Evolutionary conservation across 2,797 vertebrate species (phyloP).

Genomic region (Lagodon rhomboides): DNA sequence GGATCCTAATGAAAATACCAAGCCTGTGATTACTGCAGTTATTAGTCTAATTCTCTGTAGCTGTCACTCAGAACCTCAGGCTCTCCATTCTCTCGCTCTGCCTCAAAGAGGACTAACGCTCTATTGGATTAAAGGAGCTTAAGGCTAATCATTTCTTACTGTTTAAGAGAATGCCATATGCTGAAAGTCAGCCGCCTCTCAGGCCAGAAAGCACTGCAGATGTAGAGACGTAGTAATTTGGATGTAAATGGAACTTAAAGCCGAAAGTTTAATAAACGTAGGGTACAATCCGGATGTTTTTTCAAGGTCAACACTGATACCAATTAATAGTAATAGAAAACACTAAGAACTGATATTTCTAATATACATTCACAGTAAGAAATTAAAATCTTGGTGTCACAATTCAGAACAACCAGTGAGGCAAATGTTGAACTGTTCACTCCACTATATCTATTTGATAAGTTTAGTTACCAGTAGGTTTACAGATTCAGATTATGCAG

Average conservation of each 20-base stretch:
- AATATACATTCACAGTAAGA: too few relatives aligned
- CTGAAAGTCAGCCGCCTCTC: constrained; percentile 56
- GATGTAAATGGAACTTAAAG: background rate
- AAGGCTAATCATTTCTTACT: constrained; percentile 76
- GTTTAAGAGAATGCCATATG: constrained; percentile 71
- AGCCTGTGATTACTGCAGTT: constrained; percentile 23
- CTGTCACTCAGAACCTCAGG: constrained; percentile 38
- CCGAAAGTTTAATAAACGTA: background rate
- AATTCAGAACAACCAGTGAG: too few relatives aligned
- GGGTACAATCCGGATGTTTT: too few relatives aligned
- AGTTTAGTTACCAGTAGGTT: too few relatives aligned
- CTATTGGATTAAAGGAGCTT: constrained; percentile 83
- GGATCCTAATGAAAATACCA: constrained; percentile 37
- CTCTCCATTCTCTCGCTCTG: constrained; percentile 40
- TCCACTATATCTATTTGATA: too few relatives aligned
- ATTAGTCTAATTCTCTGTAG: constrained; percentile 43
- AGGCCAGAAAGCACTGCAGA: constrained; percentile 36
- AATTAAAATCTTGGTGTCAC: too few relatives aligned
- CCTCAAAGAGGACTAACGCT: constrained; percentile 61
- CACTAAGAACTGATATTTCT: too few relatives aligned
- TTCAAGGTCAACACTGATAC: too few relatives aligned
- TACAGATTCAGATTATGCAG: too few relatives aligned
- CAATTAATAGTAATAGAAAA: too few relatives aligned
- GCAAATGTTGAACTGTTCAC: too few relatives aligned
- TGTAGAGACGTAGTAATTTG: constrained; percentile 10